These are phyloP conservation scores for Cydia splendana DNA, from an alignment of 1,140 invertebrate genomes.

Conservation along the genomic window DNA sequence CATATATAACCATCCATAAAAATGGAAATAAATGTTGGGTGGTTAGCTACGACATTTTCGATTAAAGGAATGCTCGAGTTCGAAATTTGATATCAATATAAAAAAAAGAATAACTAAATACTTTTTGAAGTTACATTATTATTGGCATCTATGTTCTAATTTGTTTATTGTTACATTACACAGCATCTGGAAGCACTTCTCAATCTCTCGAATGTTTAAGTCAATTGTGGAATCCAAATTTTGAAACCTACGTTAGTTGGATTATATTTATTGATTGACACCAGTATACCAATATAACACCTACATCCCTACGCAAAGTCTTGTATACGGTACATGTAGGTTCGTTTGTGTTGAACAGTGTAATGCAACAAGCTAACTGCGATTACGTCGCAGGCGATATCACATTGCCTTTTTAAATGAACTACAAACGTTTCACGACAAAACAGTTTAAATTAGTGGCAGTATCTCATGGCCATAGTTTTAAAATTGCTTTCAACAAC, in stretches of 20 bases:
- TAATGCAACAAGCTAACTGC: conserved; percentile 14
- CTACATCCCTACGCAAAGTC: conserved; percentile 44
- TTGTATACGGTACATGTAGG: neutral
- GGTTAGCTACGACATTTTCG: conserved; percentile 37
- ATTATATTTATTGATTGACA: conserved; percentile 30
- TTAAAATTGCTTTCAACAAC: conserved; percentile 32
- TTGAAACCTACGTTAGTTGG: conserved; percentile 24
- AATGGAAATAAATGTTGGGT: conserved; percentile 39
- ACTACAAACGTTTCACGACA: conserved; percentile 22
- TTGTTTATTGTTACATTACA: conserved; percentile 44
- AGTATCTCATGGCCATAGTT: conserved; percentile 45
- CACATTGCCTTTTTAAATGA: conserved; percentile 22
- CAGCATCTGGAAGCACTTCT: conserved; percentile 52
- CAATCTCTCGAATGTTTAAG: conserved; percentile 32
- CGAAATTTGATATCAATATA: conserved; percentile 11
- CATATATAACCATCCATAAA: neutral
- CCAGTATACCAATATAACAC: conserved; percentile 46
- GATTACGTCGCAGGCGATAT: conserved; percentile 18
- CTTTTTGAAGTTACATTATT: neutral
- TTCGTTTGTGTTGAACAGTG: neutral
- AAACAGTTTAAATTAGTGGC: conserved; percentile 46
- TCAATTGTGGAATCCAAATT: conserved; percentile 19
- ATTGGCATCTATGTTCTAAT: conserved; percentile 25
- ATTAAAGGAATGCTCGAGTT: conserved; percentile 18
- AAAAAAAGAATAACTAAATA: conserved; percentile 3